Percentiles rank a stretch among this genome's conserved stretches.
Conservation (phyloP, 2,888 invertebrate species). For the Odontothrips loti region DNA sequence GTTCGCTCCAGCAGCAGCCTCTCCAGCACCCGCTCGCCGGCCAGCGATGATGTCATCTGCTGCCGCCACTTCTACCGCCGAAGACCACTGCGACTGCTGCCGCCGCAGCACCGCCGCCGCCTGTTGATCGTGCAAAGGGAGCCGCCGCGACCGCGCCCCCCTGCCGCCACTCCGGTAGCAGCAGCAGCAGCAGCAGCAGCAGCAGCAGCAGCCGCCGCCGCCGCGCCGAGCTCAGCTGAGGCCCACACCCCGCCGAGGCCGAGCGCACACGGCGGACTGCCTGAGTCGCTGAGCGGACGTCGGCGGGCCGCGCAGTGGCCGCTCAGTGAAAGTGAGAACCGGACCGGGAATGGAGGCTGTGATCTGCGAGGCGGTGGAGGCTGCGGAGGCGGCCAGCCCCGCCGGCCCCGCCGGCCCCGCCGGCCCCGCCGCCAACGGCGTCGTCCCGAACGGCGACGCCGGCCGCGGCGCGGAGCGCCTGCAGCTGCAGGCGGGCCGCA, state of each 20-base stretch:
- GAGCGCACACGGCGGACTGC: neutral
- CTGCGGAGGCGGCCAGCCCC: neutral
- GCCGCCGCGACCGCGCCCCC: neutral
- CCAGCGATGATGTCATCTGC: no score
- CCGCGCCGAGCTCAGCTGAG: neutral
- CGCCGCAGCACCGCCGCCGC: no score
- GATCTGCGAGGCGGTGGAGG: neutral
- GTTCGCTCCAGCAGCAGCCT: no score
- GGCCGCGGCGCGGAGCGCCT: no score
- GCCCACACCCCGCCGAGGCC: neutral
- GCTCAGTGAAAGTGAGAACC: slow-evolving; percentile 6
- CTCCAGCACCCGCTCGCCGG: no score
- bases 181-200: neutral
- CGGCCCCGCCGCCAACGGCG: neutral
- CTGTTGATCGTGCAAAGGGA: no score
- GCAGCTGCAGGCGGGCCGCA: neutral
- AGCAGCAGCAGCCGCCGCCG: neutral
- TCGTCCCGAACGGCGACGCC: no score
- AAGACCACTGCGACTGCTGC: no score
- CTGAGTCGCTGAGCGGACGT: neutral
- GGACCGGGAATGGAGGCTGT: slow-evolving; percentile 3
- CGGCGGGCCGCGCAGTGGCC: neutral
- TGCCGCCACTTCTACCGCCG: no score
- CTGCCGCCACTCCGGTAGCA: neutral
- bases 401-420: neutral